phyloP scores from a whole-genome alignment of 2,888 invertebrate genomes.

The Itoplectis maculator region DNA sequence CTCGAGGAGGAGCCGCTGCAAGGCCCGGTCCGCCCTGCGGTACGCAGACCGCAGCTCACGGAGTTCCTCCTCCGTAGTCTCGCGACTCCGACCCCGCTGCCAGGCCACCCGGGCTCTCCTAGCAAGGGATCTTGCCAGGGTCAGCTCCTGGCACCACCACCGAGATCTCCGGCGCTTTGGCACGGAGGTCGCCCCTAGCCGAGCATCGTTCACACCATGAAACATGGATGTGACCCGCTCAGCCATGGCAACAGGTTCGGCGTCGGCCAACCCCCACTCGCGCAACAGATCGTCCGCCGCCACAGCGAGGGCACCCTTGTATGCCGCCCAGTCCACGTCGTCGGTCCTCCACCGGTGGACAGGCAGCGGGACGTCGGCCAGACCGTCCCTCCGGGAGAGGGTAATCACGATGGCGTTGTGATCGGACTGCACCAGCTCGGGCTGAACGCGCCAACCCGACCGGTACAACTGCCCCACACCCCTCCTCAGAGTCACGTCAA shows the following conservation, averaged over 20 bases:
- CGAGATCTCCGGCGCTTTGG: neutral
- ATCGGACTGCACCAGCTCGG: conserved; percentile 16
- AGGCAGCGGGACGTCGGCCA: neutral
- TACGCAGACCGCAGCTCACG: neutral
- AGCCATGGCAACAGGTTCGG: conserved; percentile 5
- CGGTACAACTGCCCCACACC: conserved; percentile 14
- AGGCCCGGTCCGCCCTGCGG: neutral
- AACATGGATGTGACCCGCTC: neutral
- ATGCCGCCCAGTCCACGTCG: conserved; percentile 22
- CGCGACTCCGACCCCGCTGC: too few species aligned
- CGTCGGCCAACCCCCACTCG: neutral
- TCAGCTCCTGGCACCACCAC: neutral
- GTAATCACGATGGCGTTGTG: conserved; percentile 1
- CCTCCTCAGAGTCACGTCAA: conserved; percentile 64
- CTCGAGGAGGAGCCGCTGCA: conserved; percentile 17
- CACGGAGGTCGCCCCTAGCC: neutral
- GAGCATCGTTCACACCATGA: neutral
- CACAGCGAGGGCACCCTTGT: neutral
- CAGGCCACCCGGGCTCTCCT: neutral
- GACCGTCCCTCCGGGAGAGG: conserved; percentile 5
- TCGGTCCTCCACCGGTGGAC: conserved; percentile 14
- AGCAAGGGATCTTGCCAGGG: neutral
- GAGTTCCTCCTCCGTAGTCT: neutral
- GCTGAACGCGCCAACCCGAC: conserved; percentile 12
- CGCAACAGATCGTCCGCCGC: conserved; percentile 1